Conservation (phyloP, 1,140 invertebrate genomes). For the Nephila pilipes region DNA sequence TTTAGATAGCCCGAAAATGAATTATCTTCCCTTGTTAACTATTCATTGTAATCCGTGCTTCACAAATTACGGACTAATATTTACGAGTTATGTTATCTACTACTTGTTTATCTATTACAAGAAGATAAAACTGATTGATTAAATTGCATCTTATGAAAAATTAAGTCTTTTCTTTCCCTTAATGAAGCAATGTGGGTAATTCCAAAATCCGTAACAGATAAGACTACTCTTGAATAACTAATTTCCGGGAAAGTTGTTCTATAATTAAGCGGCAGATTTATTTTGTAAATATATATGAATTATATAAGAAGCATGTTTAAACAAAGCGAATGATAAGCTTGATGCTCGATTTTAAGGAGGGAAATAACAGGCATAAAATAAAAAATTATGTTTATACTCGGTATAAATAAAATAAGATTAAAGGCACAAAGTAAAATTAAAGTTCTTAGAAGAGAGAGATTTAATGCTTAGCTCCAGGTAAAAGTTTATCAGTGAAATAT, state of each 20-base stretch:
- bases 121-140: neutral
- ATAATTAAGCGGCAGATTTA: neutral
- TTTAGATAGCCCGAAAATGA: neutral
- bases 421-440: too few relatives aligned
- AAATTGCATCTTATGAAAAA: neutral
- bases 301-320: too few relatives aligned
- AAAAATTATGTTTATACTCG: too few relatives aligned
- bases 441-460: too few relatives aligned
- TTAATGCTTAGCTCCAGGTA: too few relatives aligned
- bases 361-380: too few relatives aligned
- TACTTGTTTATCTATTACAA: neutral
- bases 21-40: neutral
- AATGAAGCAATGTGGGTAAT: neutral
- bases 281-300: too few relatives aligned
- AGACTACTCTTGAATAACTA: neutral
- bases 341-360: too few relatives aligned
- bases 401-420: too few relatives aligned
- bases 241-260: neutral
- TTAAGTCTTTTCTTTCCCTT: neutral
- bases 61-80: neutral
- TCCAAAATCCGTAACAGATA: neutral
- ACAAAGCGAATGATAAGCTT: too few relatives aligned
- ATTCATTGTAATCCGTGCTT: neutral
- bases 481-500: too few relatives aligned
- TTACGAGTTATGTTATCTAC: neutral